A percentile compares a stretch with the other conserved stretches of the same genome.
Evolutionary conservation across 2,888 invertebrate species (phyloP).

Genomic region (Rotaria sp.): DNA sequence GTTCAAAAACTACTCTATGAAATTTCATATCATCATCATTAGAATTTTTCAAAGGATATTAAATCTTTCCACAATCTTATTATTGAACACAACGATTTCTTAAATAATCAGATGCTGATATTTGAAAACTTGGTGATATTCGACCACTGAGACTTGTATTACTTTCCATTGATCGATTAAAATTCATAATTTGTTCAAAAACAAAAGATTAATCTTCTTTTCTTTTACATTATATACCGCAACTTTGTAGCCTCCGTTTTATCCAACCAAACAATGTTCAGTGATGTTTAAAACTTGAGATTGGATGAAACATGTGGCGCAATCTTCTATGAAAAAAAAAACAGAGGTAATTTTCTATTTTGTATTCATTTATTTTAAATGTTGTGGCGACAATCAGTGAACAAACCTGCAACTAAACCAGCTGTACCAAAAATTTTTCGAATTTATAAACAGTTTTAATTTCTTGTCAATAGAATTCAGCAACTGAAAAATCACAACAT

Average conservation of each 20-base stretch:
- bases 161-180: neutral
- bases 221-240: neutral
- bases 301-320: neutral
- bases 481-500: constrained; percentile 85
- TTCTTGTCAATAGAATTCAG: constrained; percentile 65
- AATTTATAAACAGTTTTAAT: neutral
- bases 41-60: too few relatives aligned
- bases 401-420: neutral
- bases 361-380: neutral
- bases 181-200: neutral
- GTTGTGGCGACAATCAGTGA: neutral
- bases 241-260: neutral
- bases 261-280: neutral
- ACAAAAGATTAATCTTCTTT: neutral
- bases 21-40: neutral
- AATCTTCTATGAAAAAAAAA: neutral
- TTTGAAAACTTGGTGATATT: neutral
- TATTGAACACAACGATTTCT: neutral
- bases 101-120: neutral
- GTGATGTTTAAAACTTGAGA: neutral
- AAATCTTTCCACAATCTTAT: neutral
- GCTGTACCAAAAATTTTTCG: constrained; percentile 35
- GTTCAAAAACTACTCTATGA: neutral
- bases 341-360: neutral
- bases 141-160: neutral